phyloP scores from a whole-genome alignment of 2,888 invertebrate species.

The Biston stratarius region DNA sequence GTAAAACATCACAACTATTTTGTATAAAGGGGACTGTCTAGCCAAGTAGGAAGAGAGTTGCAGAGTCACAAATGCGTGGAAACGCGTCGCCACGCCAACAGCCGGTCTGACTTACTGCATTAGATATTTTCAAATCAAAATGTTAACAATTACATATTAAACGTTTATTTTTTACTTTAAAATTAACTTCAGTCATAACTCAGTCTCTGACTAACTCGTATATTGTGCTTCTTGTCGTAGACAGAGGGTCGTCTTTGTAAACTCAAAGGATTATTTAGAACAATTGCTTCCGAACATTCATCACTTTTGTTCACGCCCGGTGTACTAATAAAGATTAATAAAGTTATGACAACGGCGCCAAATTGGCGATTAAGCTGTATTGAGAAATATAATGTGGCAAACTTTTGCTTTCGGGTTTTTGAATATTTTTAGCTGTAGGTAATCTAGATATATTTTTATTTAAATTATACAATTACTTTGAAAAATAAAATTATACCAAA shows the following conservation, averaged over 20 bases:
- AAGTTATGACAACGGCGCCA: constrained; percentile 63
- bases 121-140: no score
- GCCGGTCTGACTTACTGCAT: no score
- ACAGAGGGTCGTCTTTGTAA: constrained; percentile 78
- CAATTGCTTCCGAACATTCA: constrained; percentile 76
- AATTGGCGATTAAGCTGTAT: constrained; percentile 38
- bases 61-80: no score
- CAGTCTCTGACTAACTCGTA: constrained; percentile 5
- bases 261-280: constrained; percentile 79
- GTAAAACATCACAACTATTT: no score
- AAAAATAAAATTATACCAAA: no score
- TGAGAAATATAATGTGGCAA: not conserved
- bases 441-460: no score
- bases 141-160: not conserved
- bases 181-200: not conserved
- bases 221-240: constrained; percentile 43
- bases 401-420: not conserved
- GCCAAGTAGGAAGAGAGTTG: no score
- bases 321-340: constrained; percentile 70
- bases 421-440: no score
- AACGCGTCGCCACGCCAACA: no score
- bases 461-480: no score
- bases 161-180: not conserved
- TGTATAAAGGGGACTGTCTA: no score
- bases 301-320: constrained; percentile 73